Percentiles rank a stretch among this genome's conserved stretches.
phyloP scores from a whole-genome alignment of 2,113 vertebrate species.

The Isurus oxyrinchus region DNA sequence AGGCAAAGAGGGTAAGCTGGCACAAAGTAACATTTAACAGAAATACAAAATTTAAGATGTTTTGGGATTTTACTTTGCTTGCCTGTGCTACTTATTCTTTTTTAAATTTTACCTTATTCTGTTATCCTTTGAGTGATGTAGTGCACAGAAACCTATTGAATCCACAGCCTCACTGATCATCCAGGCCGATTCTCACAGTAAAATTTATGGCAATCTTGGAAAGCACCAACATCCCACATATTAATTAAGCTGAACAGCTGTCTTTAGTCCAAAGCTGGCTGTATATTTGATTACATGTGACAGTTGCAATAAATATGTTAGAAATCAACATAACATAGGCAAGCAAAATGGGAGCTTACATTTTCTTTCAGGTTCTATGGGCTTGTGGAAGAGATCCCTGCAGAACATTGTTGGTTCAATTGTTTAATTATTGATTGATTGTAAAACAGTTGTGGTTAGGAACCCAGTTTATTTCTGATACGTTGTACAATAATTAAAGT shows the following conservation, averaged over 20 bases:
- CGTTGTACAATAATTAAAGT: neutral
- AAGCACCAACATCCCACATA: neutral
- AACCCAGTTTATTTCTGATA: neutral
- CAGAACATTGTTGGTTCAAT: neutral
- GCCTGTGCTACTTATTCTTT: neutral
- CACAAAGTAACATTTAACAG: neutral
- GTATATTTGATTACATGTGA: neutral
- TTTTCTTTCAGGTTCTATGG: neutral
- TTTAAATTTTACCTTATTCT: neutral
- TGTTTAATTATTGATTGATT: neutral
- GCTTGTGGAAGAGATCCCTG: neutral
- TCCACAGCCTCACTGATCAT: neutral
- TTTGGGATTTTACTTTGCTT: neutral
- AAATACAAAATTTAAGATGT: neutral
- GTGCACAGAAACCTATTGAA: neutral
- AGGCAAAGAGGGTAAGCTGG: neutral
- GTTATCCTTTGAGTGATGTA: neutral
- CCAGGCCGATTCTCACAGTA: neutral
- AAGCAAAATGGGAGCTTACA: neutral
- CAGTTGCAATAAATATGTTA: neutral
- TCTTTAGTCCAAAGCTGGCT: neutral
- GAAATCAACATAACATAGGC: neutral
- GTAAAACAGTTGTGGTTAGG: neutral
- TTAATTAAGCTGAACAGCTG: neutral
- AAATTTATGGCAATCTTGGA: conserved; percentile 1